These are phyloP conservation scores for Leucophenga varia DNA, from an alignment of 1,140 invertebrate genomes.

Conservation along the genomic window DNA sequence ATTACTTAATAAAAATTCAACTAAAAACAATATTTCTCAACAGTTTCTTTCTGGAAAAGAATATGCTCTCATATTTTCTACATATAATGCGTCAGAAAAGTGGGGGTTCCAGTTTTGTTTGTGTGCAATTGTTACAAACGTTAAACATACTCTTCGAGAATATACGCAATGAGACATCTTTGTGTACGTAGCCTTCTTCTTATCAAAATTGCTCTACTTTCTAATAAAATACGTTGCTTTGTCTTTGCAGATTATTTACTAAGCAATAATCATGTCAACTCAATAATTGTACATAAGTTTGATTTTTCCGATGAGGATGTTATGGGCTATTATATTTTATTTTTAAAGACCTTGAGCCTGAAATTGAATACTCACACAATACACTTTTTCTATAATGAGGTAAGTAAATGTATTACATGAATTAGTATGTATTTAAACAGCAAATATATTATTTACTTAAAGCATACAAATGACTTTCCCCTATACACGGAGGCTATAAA, in stretches of 20 bases:
- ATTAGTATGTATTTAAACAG: not conserved
- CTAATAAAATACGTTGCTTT: too few species aligned
- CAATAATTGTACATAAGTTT: constrained; percentile 99
- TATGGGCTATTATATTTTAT: constrained; percentile 99
- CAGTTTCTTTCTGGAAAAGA: constrained; percentile 98
- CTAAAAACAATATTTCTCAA: constrained; percentile 47
- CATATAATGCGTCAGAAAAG: constrained; percentile 97
- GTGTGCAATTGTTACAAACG: constrained; percentile 96
- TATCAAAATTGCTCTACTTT: too few species aligned
- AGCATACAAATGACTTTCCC: constrained; percentile 99
- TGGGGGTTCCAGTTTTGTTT: constrained; percentile 89
- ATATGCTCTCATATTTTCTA: constrained; percentile 98
- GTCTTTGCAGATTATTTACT: constrained; percentile 90
- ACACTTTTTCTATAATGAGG: constrained; percentile 99
- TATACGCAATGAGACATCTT: constrained; percentile 95
- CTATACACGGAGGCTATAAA: constrained; percentile 99
- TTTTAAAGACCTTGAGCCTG: constrained; percentile 95
- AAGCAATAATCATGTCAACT: constrained; percentile 99
- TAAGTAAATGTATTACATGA: constrained; percentile 2
- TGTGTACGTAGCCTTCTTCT: constrained; percentile 82
- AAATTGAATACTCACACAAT: constrained; percentile 99
- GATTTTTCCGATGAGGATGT: constrained; percentile 99
- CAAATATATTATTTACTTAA: constrained; percentile 55
- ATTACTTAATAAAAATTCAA: constrained; percentile 26
- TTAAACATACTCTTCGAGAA: constrained; percentile 99